phyloP scores from a whole-genome alignment of 2,888 invertebrate genomes.

The Eupithecia insigniata region DNA sequence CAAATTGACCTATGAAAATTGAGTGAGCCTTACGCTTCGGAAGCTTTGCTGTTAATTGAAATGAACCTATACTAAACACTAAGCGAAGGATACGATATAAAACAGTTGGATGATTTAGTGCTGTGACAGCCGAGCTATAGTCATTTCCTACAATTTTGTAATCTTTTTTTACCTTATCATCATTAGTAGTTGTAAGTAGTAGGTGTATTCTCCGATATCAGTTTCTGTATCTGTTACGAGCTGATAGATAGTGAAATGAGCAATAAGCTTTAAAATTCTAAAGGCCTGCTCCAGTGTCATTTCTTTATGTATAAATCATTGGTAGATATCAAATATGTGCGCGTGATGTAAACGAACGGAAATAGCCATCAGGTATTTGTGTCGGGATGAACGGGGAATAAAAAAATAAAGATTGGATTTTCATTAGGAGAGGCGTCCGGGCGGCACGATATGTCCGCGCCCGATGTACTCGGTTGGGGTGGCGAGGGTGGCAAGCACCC shows the following conservation, averaged over 20 bases:
- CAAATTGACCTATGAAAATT: slow-evolving; percentile 13
- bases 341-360: slow-evolving; percentile 18
- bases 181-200: background rate
- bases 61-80: background rate
- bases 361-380: slow-evolving; percentile 61
- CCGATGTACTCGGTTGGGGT: slow-evolving; percentile 61
- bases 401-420: slow-evolving; percentile 79
- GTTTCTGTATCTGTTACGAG: background rate
- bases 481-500: slow-evolving; percentile 63
- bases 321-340: background rate
- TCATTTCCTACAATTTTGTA: background rate
- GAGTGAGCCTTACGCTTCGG: background rate
- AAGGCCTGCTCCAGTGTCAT: background rate
- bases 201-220: background rate
- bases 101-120: background rate
- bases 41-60: background rate
- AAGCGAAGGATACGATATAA: background rate
- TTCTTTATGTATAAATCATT: background rate
- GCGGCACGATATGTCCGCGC: slow-evolving; percentile 74
- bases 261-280: background rate
- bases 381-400: slow-evolving; percentile 54
- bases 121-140: background rate
- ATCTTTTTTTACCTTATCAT: background rate
- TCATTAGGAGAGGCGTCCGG: slow-evolving; percentile 82
- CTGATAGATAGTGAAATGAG: background rate